phyloP scores from a whole-genome alignment of 2,888 invertebrate species.

The Poecilobothrus nobilitatus region DNA sequence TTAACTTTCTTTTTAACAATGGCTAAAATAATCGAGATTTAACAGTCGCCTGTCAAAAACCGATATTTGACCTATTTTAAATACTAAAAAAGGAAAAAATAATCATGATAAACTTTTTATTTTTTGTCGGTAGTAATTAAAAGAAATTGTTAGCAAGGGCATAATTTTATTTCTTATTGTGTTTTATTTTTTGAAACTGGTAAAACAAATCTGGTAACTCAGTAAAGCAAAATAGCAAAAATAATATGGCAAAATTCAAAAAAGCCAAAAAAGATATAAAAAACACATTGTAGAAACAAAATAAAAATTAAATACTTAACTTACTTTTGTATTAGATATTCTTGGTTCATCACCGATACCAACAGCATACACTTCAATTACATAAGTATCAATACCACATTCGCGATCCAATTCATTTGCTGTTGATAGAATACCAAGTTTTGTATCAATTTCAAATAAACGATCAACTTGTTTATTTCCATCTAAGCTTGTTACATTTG shows the following conservation, averaged over 20 bases:
- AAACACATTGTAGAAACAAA: conserved; percentile 14
- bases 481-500: conserved; percentile 58
- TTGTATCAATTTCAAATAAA: conserved; percentile 83
- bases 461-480: conserved; percentile 73
- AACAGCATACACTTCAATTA: conserved; percentile 78
- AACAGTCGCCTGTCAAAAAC: no score
- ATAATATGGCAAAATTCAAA: conserved; percentile 15
- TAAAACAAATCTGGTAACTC: conserved; percentile 12
- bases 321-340: conserved; percentile 78
- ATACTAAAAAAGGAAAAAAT: no score
- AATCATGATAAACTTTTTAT: neutral
- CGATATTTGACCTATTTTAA: no score
- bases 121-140: conserved; percentile 1
- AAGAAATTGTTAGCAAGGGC: neutral
- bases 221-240: conserved; percentile 9
- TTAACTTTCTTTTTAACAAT: no score
- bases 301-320: conserved; percentile 27
- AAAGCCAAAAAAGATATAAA: conserved; percentile 14
- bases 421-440: conserved; percentile 78
- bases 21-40: no score
- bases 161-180: neutral
- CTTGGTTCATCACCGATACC: conserved; percentile 62
- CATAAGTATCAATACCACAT: conserved; percentile 70
- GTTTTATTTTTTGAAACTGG: no score
- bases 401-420: conserved; percentile 77